Percentiles rank a stretch among this genome's conserved stretches.
Evolutionary conservation across 2,797 vertebrate species (phyloP).

Genomic region (Cirrhinus molitorella): DNA sequence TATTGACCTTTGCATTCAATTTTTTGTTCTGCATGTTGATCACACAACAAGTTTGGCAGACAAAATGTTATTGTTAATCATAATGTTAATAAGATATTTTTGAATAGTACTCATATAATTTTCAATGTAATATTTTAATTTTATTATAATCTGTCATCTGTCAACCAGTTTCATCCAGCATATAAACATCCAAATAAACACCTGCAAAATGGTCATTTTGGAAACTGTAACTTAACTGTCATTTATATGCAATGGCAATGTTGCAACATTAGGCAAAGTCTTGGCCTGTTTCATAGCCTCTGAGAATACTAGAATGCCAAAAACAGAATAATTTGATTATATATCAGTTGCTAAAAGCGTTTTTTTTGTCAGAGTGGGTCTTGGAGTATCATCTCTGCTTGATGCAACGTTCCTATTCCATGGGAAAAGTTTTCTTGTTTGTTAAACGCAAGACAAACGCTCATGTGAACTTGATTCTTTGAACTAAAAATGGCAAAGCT

Average conservation of each 20-base stretch:
- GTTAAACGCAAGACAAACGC: slow-evolving; percentile 68
- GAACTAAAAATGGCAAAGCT: slow-evolving; percentile 63
- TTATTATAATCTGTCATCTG: no score
- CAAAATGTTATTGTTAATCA: neutral
- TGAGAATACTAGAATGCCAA: neutral
- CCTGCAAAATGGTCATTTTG: slow-evolving; percentile 7
- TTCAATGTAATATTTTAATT: no score
- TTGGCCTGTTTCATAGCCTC: neutral
- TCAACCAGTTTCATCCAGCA: neutral
- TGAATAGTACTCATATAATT: no score
- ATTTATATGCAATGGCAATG: neutral
- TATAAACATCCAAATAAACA: neutral
- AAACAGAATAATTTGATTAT: slow-evolving; percentile 37
- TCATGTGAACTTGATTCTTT: slow-evolving; percentile 69
- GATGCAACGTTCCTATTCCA: slow-evolving; percentile 69
- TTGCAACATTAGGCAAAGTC: slow-evolving; percentile 5
- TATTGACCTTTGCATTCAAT: neutral
- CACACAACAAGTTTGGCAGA: neutral
- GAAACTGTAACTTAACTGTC: neutral
- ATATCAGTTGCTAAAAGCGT: slow-evolving; percentile 64
- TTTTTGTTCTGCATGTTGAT: neutral
- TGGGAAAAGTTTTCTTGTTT: slow-evolving; percentile 76
- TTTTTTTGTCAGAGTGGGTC: slow-evolving; percentile 72
- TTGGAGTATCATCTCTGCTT: slow-evolving; percentile 62
- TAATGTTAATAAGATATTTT: neutral